Evolutionary conservation across 1,140 invertebrate genomes (phyloP), one percentile per base, ranked within the genome.

Genomic region (Sinella curviseta): DNA sequence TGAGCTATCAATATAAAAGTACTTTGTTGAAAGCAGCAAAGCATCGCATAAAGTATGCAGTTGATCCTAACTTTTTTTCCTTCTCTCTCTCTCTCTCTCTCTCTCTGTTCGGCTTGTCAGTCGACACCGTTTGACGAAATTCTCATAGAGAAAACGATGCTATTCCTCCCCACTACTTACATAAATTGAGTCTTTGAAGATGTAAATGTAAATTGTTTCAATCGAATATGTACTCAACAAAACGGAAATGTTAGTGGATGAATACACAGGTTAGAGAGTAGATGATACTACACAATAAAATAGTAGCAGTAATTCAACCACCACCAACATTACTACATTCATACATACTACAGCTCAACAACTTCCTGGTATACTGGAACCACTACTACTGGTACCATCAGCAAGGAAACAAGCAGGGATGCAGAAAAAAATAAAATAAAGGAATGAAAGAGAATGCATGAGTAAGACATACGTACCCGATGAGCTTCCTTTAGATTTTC

Each of bases 141-240:
- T 48, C 39, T 4, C 39, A n/a, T n/a, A 48, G 39, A 17, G 39
- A 48, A 48, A 48, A 48, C 4, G 4, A 48, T 48, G 39, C 39
- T 48, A 48, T 17, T 48, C 39, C 17, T 48, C 17, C 39, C 39
- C 24, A 60, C 55, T 60, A 60, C 55, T 60, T 60, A 60, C 55
- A 60, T 24, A 60, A 60, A 60, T 60, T 60, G 55, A n/a, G 55
- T 60, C 55, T 60, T 60, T 60, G 55, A 60, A 60, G 55, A 60
- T 26, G 55, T 24, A 60, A 60, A 26, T 60, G 55, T 60, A 60
- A 60, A 60, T 60, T 60, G 55, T 60, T 60, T 60, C 55, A n/a
- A 60, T 60, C n/a, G 12, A 14, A 17, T 48, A 48, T 48, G 39
- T 48, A 48, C 17, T 48, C 39, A 48, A 48, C 39, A 48, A 48